Evolutionary conservation across 2,113 vertebrate species (phyloP).

Genomic region (Poeciliopsis prolifica): DNA sequence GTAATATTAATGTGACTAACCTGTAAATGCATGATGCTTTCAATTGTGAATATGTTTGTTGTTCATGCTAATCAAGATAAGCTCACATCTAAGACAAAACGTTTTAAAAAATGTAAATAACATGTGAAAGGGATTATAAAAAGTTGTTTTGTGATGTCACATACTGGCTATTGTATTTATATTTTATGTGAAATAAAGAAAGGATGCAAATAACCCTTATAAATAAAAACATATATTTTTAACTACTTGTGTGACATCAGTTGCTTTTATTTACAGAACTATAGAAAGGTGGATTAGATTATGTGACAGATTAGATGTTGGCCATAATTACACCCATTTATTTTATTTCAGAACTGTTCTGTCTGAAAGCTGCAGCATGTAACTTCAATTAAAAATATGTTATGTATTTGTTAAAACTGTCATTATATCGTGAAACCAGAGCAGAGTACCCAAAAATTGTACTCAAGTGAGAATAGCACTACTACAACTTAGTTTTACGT

Average conservation of each 20-base stretch:
- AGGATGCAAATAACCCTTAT: slow-evolving; percentile 25
- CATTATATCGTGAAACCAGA: too few relatives aligned
- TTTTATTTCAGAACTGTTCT: too few relatives aligned
- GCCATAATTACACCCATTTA: too few relatives aligned
- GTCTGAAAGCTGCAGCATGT: too few relatives aligned
- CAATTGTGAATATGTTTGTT: slow-evolving; percentile 39
- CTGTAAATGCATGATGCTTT: slow-evolving; percentile 56
- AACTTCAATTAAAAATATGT: too few relatives aligned
- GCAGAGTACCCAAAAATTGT: too few relatives aligned
- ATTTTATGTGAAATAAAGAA: slow-evolving; percentile 34
- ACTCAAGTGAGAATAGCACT: too few relatives aligned
- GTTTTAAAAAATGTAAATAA: slow-evolving; percentile 55
- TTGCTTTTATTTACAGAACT: not conserved
- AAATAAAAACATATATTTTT: slow-evolving; percentile 32
- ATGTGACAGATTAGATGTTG: not conserved
- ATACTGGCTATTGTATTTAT: slow-evolving; percentile 43
- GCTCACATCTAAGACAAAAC: slow-evolving; percentile 49
- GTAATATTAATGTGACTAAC: slow-evolving; percentile 28
- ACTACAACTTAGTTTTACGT: too few relatives aligned
- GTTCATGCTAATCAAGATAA: slow-evolving; percentile 55
- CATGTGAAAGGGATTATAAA: slow-evolving; percentile 51
- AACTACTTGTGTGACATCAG: not conserved
- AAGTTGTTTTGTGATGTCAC: slow-evolving; percentile 51
- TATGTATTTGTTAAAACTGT: too few relatives aligned
- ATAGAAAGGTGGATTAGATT: not conserved